Conservation (phyloP, 2,797 vertebrate species). For the Columba guinea region DNA sequence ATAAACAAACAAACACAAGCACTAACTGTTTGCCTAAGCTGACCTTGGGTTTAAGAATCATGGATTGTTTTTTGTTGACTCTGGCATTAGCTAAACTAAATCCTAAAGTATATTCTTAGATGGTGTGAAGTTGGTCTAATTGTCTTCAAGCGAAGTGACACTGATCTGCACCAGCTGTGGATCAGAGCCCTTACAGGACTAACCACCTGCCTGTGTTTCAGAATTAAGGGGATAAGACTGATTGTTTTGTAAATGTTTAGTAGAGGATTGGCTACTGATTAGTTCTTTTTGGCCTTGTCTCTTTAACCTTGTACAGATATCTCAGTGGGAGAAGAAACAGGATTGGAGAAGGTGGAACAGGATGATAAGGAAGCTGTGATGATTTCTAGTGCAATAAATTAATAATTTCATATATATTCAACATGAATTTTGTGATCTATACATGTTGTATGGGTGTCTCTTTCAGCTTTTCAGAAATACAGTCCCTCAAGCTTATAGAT, state of each 20-base stretch:
- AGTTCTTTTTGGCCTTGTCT: constrained; percentile 3
- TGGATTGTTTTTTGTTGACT: not conserved
- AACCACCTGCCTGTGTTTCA: constrained; percentile 41
- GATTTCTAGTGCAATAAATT: constrained; percentile 38
- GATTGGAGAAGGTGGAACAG: not conserved
- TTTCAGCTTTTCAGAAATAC: constrained; percentile 31
- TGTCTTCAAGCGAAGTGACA: not conserved
- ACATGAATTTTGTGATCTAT: constrained; percentile 3
- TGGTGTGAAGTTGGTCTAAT: not conserved
- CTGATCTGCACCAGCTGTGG: not conserved
- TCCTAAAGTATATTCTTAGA: not conserved
- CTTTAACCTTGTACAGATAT: not conserved
- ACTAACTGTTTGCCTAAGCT: constrained; percentile 33
- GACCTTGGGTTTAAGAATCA: constrained; percentile 33
- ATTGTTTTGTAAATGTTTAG: constrained; percentile 6
- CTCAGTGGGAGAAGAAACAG: not conserved
- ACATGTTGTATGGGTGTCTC: not conserved
- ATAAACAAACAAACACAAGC: constrained; percentile 40
- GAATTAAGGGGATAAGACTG: constrained; percentile 54
- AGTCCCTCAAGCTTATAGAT: not conserved
- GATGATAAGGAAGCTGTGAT: not conserved
- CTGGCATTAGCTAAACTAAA: constrained; percentile 25
- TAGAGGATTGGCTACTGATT: not conserved
- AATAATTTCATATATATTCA: constrained; percentile 47
- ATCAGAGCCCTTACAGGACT: not conserved